Base-by-base conservation (phyloP, 2,797 vertebrate genomes). In the Arnoldichthys spilopterus region DNA sequence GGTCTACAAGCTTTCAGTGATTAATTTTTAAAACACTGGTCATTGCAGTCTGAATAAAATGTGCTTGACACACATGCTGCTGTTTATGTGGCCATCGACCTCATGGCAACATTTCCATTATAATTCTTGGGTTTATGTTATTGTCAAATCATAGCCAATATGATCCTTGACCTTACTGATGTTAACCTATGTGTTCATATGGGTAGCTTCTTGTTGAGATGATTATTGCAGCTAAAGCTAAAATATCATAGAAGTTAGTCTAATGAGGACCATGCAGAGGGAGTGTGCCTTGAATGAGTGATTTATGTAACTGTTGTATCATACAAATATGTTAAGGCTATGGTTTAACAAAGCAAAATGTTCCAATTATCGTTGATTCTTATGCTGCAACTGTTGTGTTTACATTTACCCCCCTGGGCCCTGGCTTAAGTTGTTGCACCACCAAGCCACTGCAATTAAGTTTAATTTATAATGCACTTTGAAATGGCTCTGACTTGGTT, bases 311-410 rank as follows among this genome's bases (percentile, higher is more conserved):
- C 62, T 37, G 5, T 22, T 34, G 8, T 11, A n/a, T 32, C 30
- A 24, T 54, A n/a, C 54, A 12, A 58, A 24, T 22, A 26, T 56
- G 12, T 24, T n/a, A 67, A 47, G 40, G 40, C n/a, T 66, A 64
- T 66, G 37, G 37, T 37, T 63, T 63, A 20, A 66, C 22, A 67
- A 67, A 47, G 15, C 11, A 22, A 47, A 67, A 67, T 45, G 61
- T 40, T 24, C 15, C n/a, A 62, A 12, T 24, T 43, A 67, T 16
- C 37, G 47, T 47, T 47, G 64, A 67, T 67, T 28, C 45, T 47
- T 67, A 45, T 26, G 24, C 43, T 45, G 47, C 15, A 43, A 16
- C 9, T 66, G 40, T 43, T 22, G 34, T 24, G 22, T 66, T 63
- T 63, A 16, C 12, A 32, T 18, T 64, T 40, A 26, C 32, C 20